These are phyloP conservation scores for Vollenhovia emeryi DNA, from an alignment of 1,140 invertebrate species.

Conservation along the genomic window DNA sequence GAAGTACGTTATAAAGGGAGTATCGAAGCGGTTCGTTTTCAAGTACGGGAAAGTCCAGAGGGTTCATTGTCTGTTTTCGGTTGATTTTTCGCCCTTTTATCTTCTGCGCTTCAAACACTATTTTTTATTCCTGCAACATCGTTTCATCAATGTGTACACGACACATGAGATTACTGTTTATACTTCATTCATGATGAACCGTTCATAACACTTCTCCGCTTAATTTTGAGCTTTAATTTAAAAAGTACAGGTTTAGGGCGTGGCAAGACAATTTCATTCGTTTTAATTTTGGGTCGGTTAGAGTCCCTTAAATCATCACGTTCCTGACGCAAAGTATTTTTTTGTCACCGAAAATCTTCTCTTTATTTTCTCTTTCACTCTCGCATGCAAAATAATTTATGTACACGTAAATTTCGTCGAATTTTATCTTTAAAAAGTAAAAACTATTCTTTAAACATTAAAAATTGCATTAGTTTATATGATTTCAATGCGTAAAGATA, in stretches of 20 bases:
- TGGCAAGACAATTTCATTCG: not conserved
- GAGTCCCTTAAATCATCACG: slow-evolving; percentile 3
- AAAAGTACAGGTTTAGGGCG: slow-evolving; percentile 37
- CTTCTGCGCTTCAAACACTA: not conserved
- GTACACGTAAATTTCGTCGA: not conserved
- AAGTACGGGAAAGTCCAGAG: not conserved
- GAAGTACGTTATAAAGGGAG: slow-evolving; percentile 3
- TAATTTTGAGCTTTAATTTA: slow-evolving; percentile 25
- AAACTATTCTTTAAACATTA: not conserved
- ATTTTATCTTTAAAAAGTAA: not conserved
- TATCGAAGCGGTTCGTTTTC: slow-evolving; percentile 25
- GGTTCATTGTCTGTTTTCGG: not conserved
- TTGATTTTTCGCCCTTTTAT: not conserved
- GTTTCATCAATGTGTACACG: not conserved
- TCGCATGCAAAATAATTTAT: not conserved
- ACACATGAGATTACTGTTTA: slow-evolving; percentile 23
- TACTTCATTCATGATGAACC: slow-evolving; percentile 62
- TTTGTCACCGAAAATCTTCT: not conserved
- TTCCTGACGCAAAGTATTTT: not conserved
- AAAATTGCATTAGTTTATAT: not conserved
- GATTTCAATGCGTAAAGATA: not conserved
- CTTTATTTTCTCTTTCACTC: not conserved
- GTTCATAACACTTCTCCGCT: slow-evolving; percentile 40
- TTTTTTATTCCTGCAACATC: slow-evolving; percentile 19
- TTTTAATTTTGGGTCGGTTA: slow-evolving; percentile 15